These are phyloP conservation scores for Rhinolophus sinicus DNA, from an alignment of 2,113 vertebrate species.

Conservation along the genomic window DNA sequence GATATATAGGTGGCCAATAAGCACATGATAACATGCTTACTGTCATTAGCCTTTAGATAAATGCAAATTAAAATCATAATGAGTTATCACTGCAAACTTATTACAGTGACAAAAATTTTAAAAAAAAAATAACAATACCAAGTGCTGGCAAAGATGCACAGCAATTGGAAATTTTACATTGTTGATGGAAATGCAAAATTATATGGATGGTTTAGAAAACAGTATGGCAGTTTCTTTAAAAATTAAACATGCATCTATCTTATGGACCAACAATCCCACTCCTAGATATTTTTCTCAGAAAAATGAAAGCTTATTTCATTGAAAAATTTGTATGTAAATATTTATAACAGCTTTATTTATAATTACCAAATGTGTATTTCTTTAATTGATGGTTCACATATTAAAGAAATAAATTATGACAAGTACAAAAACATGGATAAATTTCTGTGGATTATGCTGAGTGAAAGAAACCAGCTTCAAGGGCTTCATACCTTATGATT, in stretches of 20 bases:
- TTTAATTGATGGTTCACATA: background rate
- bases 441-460: background rate
- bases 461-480: background rate
- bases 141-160: background rate
- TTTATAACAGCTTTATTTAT: background rate
- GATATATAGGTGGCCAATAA: background rate
- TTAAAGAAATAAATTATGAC: background rate
- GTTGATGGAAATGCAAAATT: background rate
- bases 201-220: background rate
- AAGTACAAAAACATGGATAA: background rate
- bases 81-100: background rate
- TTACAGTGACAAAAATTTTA: background rate
- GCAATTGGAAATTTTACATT: background rate
- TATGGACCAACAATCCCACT: background rate
- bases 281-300: background rate
- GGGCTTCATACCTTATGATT: background rate
- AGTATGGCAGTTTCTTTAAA: background rate
- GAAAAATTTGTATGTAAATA: background rate
- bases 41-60: background rate
- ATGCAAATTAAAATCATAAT: background rate
- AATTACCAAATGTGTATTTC: background rate
- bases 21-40: background rate
- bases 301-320: conserved; percentile 13
- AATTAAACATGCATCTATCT: background rate
- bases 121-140: background rate